Conservation (phyloP, 2,888 invertebrate species). For the Mesoligia furuncula region DNA sequence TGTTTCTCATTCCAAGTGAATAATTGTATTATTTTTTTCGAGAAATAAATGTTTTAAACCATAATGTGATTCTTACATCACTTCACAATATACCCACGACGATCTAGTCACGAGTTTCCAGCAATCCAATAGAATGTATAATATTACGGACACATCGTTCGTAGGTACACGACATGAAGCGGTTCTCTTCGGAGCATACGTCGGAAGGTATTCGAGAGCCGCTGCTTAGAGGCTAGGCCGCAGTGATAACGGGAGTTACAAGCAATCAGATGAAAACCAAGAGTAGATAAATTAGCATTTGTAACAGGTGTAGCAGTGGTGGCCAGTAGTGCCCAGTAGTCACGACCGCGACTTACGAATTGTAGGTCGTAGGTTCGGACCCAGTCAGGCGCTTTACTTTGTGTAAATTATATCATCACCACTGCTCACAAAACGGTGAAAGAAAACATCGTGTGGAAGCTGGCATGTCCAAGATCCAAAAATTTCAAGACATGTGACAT, state of each 20-base stretch:
- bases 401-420: no score
- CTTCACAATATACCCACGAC: not conserved
- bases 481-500: no score
- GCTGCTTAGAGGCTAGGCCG: conserved; percentile 6
- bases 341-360: no score
- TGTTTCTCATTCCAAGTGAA: no score
- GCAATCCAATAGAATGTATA: conserved; percentile 27
- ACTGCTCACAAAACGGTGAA: no score
- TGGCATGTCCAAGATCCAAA: no score
- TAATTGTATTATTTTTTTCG: no score
- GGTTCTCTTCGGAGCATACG: conserved; percentile 33
- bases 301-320: not conserved
- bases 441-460: no score
- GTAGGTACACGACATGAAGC: conserved; percentile 3
- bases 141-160: not conserved
- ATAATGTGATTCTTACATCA: not conserved
- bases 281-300: not conserved
- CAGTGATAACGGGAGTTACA: not conserved
- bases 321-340: no score
- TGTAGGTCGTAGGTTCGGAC: no score
- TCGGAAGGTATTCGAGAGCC: conserved; percentile 32
- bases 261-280: not conserved
- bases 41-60: no score
- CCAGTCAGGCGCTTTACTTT: no score
- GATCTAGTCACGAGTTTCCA: not conserved